Evolutionary conservation across 2,113 vertebrate species (phyloP).

Genomic region (Halichoerus grypus): DNA sequence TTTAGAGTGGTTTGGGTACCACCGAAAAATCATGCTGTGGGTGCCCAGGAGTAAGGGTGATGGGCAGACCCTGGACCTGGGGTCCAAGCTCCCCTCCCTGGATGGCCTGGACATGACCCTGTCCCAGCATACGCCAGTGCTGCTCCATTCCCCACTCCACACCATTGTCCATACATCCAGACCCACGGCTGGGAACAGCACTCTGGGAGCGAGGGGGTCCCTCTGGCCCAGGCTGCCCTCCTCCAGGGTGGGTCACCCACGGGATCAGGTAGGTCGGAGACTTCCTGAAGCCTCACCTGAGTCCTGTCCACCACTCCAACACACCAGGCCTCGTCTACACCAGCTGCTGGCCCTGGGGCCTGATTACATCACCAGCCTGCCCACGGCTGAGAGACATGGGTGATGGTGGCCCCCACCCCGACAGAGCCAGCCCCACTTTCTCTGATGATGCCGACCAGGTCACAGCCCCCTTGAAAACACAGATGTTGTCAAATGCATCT

Average conservation of each 20-base stretch:
- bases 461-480: not conserved
- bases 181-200: not conserved
- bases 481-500: no score
- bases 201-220: not conserved
- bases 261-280: not conserved
- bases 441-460: not conserved
- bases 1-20: not conserved
- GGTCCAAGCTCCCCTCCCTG: not conserved
- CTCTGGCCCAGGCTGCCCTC: not conserved
- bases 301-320: not conserved
- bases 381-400: not conserved
- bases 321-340: not conserved
- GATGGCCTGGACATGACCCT: not conserved
- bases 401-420: not conserved
- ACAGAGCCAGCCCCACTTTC: not conserved
- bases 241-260: not conserved
- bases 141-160: not conserved
- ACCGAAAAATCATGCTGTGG: not conserved
- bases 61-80: not conserved
- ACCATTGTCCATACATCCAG: not conserved
- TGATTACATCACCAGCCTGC: not conserved
- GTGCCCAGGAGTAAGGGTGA: not conserved
- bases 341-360: not conserved
- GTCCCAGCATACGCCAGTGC: not conserved
- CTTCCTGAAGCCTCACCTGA: not conserved